Evolutionary conservation across 1,140 invertebrate genomes (phyloP).

Genomic region (Paraescarpia echinospica): DNA sequence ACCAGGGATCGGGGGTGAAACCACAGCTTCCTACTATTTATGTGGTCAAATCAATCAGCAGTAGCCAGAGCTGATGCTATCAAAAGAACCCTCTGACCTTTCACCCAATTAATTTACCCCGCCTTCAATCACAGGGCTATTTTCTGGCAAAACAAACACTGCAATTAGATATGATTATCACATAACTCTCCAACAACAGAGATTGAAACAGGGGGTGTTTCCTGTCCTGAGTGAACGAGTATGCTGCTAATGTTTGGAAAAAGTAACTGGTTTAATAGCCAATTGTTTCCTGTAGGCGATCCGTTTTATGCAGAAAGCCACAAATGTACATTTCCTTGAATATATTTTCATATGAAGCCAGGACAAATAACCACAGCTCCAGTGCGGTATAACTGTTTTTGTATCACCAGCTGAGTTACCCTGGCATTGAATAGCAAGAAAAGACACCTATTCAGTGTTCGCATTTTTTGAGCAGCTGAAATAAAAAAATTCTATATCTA

Average conservation of each 20-base stretch:
- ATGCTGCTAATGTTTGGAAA: neutral
- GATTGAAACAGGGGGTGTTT: neutral
- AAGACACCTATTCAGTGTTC: no score
- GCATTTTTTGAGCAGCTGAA: no score
- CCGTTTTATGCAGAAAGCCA: neutral
- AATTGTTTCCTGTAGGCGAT: neutral
- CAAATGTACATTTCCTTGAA: neutral
- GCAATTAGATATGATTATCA: neutral
- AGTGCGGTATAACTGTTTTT: no score
- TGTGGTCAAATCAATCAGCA: neutral
- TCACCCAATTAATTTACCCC: neutral
- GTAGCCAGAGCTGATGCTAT: neutral
- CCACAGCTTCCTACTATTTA: neutral
- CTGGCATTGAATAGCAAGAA: no score
- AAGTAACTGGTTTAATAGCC: neutral
- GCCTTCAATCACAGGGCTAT: neutral
- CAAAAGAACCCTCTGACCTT: neutral
- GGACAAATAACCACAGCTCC: no score
- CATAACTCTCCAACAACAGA: neutral
- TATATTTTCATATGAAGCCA: no score
- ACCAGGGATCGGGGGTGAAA: neutral
- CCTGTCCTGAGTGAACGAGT: neutral
- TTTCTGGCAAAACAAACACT: neutral
- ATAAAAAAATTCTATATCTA: no score
- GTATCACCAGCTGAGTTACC: no score